Percentiles rank a stretch among this genome's conserved stretches.
These are phyloP conservation scores for Phyllostomus discolor DNA, from an alignment of 2,113 vertebrate species.

Conservation along the genomic window DNA sequence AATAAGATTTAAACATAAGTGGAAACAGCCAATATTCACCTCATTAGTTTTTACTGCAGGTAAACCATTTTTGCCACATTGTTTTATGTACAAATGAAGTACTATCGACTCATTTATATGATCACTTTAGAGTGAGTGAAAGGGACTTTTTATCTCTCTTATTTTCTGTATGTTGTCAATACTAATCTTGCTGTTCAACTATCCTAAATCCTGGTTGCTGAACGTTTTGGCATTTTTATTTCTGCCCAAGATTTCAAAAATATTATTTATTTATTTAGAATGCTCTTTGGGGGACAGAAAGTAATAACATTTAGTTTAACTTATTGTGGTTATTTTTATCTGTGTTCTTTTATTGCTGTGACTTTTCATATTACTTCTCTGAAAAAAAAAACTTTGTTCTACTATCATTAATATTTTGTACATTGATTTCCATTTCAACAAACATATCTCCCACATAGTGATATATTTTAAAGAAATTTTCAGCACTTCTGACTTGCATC, in stretches of 20 bases:
- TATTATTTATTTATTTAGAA: background rate
- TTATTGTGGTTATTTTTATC: background rate
- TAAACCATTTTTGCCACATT: slow-evolving; percentile 10
- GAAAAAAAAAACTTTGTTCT: slow-evolving; percentile 28
- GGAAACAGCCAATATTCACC: background rate
- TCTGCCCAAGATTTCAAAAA: background rate
- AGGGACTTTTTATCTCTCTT: background rate
- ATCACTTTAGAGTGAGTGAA: background rate
- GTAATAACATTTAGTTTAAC: background rate
- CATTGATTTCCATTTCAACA: background rate
- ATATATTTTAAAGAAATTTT: slow-evolving; percentile 5
- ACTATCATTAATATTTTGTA: background rate
- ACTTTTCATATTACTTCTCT: background rate
- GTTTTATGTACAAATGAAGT: background rate
- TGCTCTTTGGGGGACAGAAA: background rate
- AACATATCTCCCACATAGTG: background rate
- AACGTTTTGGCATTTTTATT: background rate
- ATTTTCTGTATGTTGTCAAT: background rate
- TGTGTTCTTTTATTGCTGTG: background rate
- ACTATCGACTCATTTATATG: background rate
- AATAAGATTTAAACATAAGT: background rate
- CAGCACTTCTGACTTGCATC: background rate
- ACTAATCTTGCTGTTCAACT: background rate
- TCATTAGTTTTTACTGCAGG: slow-evolving; percentile 3
- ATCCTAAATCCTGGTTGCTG: background rate